Evolutionary conservation across 2,888 invertebrate genomes (phyloP), one percentile per base, ranked within the genome.

Genomic region (Agonopterix heracliana): DNA sequence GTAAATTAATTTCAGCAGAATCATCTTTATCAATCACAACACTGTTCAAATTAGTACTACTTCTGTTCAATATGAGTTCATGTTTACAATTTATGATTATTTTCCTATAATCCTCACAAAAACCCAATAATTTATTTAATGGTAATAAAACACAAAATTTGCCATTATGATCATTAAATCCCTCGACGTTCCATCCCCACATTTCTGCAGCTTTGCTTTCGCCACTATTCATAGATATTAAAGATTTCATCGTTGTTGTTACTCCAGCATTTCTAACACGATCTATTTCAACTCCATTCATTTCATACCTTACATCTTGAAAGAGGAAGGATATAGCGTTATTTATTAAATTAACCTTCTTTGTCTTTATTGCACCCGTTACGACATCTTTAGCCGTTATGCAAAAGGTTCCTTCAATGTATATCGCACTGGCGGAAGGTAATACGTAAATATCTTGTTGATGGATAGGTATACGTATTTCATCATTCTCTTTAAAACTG

Each of bases 81-180:
- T 78, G 75, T 60, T 70, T 71, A 49, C 64, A 63, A 55, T 78
- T 78, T 1, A 77, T 54, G 47, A 75, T 58, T 45, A 78, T 66
- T 60, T 69, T 71, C 36, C 64, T 64, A 51, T 71, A 78, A 55
- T 78, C 57, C 46, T 60, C 60, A 9, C 57, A 56, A 53, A 57
- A 56, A 1, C 57, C 56, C 40, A 60, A 34, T 38, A 61, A 11
- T 26, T 50, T 46, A 14, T 40, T 46, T 13, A 44, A 35, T 17
- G 50, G 53, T 36, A 53, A 17, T 9, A 52, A 4, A 45, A 46
- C 48, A 46, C 50, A 47, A 46, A 70, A 70, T 41, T 60, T 50
- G 9, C 63, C 65, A 34, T 9, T 4, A 10, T 51, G 34, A 34
- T 38, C 55, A 13, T 17, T 4, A 49, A 61, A 65, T 70, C 62